phyloP scores from a whole-genome alignment of 1,140 invertebrate genomes.

The Neodiprion pinetum region DNA sequence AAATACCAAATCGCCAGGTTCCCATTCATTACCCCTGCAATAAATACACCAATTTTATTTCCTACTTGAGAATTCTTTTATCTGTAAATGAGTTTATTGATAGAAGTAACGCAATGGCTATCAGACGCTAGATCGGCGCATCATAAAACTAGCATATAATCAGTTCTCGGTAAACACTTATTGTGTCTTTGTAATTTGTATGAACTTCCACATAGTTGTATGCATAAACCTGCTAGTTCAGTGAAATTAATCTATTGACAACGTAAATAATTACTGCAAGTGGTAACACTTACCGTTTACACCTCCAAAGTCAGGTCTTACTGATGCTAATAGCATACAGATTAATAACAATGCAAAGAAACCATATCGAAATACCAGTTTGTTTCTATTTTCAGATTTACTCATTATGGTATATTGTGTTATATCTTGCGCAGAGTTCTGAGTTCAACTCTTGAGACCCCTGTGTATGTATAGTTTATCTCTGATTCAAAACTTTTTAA shows the following conservation, averaged over 20 bases:
- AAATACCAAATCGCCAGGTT: constrained; percentile 54
- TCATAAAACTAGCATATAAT: too few species aligned
- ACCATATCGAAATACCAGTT: constrained; percentile 47
- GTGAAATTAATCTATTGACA: constrained; percentile 14
- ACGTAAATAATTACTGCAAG: background rate
- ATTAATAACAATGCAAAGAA: constrained; percentile 52
- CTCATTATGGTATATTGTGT: background rate
- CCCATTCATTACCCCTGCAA: constrained; percentile 51
- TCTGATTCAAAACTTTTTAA: background rate
- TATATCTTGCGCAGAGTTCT: too few species aligned
- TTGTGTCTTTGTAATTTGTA: too few species aligned
- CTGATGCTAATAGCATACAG: constrained; percentile 53
- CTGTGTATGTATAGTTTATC: background rate
- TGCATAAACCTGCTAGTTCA: too few species aligned
- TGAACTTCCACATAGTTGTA: too few species aligned
- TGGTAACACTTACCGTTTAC: constrained; percentile 47
- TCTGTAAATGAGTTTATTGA: background rate
- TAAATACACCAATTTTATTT: constrained; percentile 20
- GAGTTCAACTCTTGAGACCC: background rate
- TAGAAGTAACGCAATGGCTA: background rate
- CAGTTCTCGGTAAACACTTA: too few species aligned
- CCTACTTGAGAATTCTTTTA: background rate
- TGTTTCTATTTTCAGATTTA: constrained; percentile 20
- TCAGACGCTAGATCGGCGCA: too few species aligned
- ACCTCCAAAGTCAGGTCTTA: constrained; percentile 50